A percentile compares a stretch with the other conserved stretches of the same genome.
phyloP scores from a whole-genome alignment of 2,113 vertebrate genomes.

The Hippopotamus amphibius region DNA sequence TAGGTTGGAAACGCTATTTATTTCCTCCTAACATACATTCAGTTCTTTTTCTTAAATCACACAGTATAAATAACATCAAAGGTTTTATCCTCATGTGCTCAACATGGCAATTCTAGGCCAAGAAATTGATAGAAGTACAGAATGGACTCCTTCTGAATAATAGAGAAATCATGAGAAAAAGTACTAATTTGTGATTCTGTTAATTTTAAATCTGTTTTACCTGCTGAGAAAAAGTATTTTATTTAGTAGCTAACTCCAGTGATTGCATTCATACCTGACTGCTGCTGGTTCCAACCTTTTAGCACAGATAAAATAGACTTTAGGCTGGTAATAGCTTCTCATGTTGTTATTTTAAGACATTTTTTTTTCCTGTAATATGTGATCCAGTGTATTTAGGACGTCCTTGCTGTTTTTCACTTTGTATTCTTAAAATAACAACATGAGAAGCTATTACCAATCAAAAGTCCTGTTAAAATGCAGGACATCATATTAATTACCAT shows the following conservation, averaged over 20 bases:
- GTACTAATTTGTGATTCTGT: not conserved
- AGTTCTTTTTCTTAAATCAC: no score
- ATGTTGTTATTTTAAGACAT: slow-evolving; percentile 26
- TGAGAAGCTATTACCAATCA: no score
- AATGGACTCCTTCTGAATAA: not conserved
- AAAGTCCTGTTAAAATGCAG: slow-evolving; percentile 28
- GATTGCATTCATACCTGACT: not conserved
- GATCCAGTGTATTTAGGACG: not conserved
- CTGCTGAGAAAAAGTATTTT: slow-evolving; percentile 37
- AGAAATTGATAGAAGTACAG: not conserved
- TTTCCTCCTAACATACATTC: not conserved
- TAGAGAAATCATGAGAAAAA: slow-evolving; percentile 40
- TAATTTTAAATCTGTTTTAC: slow-evolving; percentile 13
- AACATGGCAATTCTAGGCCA: not conserved
- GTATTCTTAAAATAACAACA: not conserved
- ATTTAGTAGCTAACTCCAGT: not conserved
- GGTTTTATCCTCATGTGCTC: not conserved
- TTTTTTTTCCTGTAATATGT: not conserved
- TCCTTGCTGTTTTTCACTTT: slow-evolving; percentile 32
- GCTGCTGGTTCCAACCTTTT: slow-evolving; percentile 9
- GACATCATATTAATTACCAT: not conserved
- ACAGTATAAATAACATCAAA: not conserved
- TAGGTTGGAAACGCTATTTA: not conserved
- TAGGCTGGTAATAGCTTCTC: not conserved
- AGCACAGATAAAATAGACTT: slow-evolving; percentile 7